Evolutionary conservation across 2,888 invertebrate genomes (phyloP).

Genomic region (Stomorhina lunata): DNA sequence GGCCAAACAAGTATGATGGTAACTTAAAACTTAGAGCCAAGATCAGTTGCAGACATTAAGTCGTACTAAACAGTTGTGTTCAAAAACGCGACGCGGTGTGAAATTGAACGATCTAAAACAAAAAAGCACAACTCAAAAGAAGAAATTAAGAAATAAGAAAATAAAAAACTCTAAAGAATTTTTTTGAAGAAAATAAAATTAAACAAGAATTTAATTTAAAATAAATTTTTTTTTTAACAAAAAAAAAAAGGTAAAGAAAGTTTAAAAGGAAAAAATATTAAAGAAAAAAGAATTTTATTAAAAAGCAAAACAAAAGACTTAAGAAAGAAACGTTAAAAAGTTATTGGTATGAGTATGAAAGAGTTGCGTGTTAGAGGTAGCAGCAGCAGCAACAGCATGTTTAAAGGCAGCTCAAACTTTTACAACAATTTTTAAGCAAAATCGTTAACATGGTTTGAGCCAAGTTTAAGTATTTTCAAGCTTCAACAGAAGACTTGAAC

Average conservation of each 20-base stretch:
- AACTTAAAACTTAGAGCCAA: slow-evolving; percentile 72
- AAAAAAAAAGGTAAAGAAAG: slow-evolving; percentile 29
- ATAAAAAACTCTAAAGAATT: neutral
- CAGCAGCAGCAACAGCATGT: neutral
- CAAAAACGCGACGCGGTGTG: slow-evolving; percentile 70
- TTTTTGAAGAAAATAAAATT: slow-evolving; percentile 20
- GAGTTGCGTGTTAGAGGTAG: too few relatives aligned
- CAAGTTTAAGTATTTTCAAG: too few relatives aligned
- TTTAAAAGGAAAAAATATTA: slow-evolving; percentile 5
- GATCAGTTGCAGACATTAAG: slow-evolving; percentile 78
- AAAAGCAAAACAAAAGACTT: too few relatives aligned
- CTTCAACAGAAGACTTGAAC: too few relatives aligned
- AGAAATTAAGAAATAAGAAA: slow-evolving; percentile 53
- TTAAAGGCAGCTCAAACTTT: slow-evolving; percentile 18
- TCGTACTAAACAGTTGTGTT: slow-evolving; percentile 77
- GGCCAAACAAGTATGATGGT: slow-evolving; percentile 74
- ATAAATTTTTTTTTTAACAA: slow-evolving; percentile 7
- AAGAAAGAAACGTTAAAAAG: too few relatives aligned
- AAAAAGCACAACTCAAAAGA: neutral
- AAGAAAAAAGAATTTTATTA: neutral
- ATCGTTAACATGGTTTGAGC: too few relatives aligned
- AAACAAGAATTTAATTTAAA: slow-evolving; percentile 5
- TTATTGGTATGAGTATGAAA: too few relatives aligned
- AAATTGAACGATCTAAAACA: slow-evolving; percentile 55
- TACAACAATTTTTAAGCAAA: too few relatives aligned